Conservation (phyloP, 2,797 vertebrate genomes). For the Bovichtus variegatus region DNA sequence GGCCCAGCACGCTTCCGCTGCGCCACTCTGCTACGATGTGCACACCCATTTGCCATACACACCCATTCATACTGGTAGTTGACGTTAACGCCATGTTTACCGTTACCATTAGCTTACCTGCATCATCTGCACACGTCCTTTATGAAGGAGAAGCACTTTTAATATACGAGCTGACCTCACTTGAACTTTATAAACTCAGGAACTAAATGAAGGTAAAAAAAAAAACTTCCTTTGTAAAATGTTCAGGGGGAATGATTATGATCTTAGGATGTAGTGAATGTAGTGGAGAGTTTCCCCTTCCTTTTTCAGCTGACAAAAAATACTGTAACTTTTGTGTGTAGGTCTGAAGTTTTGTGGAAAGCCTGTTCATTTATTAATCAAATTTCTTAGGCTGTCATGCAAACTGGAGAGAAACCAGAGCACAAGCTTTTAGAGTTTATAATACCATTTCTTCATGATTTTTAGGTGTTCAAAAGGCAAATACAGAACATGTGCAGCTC, state of each 20-base stretch:
- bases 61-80: no score
- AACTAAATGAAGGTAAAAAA: no score
- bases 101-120: no score
- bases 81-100: no score
- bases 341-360: neutral
- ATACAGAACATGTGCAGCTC: neutral
- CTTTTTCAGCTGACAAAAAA: neutral
- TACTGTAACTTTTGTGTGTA: neutral
- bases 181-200: no score
- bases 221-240: neutral
- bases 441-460: neutral
- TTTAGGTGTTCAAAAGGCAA: neutral
- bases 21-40: slow-evolving; percentile 19
- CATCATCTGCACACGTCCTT: no score
- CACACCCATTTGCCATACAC: no score
- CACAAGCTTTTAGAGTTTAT: neutral
- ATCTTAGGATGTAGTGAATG: neutral
- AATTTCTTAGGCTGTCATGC: neutral
- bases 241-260: no score
- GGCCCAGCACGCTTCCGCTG: slow-evolving; percentile 43
- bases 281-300: neutral
- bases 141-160: no score
- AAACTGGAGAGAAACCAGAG: neutral
- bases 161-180: no score
- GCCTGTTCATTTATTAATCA: neutral